Evolutionary conservation across 2,113 vertebrate genomes (phyloP).

Genomic region (Epinephelus lanceolatus): DNA sequence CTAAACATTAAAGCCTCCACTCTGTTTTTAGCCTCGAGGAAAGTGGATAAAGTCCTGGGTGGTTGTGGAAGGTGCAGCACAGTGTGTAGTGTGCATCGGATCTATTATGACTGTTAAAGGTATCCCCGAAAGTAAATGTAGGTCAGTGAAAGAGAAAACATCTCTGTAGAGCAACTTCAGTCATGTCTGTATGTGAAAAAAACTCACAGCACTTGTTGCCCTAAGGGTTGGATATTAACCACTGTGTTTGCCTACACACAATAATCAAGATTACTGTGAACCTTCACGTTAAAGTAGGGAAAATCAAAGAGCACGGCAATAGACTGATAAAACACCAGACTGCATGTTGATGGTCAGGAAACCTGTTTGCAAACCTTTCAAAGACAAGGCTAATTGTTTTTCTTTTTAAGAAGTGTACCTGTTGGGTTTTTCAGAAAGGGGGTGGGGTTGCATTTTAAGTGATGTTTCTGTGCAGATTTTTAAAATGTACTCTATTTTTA

Average conservation of each 20-base stretch:
- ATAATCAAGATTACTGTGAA: not conserved
- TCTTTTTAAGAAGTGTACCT: too few relatives aligned
- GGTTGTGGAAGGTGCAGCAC: not conserved
- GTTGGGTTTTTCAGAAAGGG: too few relatives aligned
- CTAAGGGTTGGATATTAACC: not conserved
- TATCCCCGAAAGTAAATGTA: conserved; percentile 14
- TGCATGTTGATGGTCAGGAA: too few relatives aligned
- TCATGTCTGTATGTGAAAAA: not conserved
- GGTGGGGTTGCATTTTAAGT: too few relatives aligned
- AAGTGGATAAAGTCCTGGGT: not conserved
- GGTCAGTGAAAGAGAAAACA: conserved; percentile 11
- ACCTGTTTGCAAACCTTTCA: too few relatives aligned
- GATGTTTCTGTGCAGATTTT: too few relatives aligned
- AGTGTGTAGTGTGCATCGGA: not conserved
- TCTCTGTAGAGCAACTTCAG: not conserved
- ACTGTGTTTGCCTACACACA: not conserved
- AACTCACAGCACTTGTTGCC: not conserved
- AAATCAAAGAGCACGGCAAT: not conserved
- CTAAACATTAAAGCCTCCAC: not conserved
- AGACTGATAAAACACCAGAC: not conserved
- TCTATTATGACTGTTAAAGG: not conserved
- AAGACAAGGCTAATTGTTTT: too few relatives aligned
- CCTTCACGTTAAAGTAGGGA: not conserved
- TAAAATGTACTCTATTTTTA: too few relatives aligned
- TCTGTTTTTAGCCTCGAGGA: not conserved